Evolutionary conservation across 2,888 invertebrate species (phyloP), one percentile per base, ranked within the genome.

Genomic region (Siphonodentalium dalli): DNA sequence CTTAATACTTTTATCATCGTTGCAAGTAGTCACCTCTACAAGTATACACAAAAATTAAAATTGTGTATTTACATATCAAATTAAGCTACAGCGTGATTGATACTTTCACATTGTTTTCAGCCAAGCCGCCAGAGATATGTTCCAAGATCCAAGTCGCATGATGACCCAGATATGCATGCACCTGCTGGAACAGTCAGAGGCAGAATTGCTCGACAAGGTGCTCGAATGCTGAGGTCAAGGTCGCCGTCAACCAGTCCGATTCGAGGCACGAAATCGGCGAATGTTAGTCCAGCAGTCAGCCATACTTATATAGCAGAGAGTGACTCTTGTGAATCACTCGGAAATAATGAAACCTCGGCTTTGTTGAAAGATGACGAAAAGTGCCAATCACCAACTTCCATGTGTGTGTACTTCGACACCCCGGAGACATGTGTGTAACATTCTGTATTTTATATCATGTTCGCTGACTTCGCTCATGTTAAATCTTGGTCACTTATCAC

Each of bases 271-370:
- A 50, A 72, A 81, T 49, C 73, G 75, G 52, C 62, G 50, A 24
- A 20, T 3, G 23, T 23, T 7, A 28, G 26, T 23, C 29, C 39
- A 5, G 40, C 31, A 18, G 42, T 34, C 20, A 57, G 51, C 35
- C 69, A 78, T 68, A 67, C 70, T 55, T 80, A 74, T 66, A 75
- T 76, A 24, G 68, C 72, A 37, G 71, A 75, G 20, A 74, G 74
- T 23, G 82, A 71, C 59, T 83, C 77, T 35, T 77, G 72, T 3
- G 83, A 83, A 49, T 82, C 82, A 1, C 61, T 83, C 31, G 72
- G 70, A 75, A 82, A 68, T 75, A 86, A 73, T 87, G 90, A 23
- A 86, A 88, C 42, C 33, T 72, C 78, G 3, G 78, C 82, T 1
- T 65, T 83, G 28, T 68, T 83, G n/a, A 75, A 72, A 55, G 75